Percentiles rank a stretch among this genome's conserved stretches.
Evolutionary conservation across 2,797 vertebrate genomes (phyloP).

Genomic region (Melanotaenia trifasciata): DNA sequence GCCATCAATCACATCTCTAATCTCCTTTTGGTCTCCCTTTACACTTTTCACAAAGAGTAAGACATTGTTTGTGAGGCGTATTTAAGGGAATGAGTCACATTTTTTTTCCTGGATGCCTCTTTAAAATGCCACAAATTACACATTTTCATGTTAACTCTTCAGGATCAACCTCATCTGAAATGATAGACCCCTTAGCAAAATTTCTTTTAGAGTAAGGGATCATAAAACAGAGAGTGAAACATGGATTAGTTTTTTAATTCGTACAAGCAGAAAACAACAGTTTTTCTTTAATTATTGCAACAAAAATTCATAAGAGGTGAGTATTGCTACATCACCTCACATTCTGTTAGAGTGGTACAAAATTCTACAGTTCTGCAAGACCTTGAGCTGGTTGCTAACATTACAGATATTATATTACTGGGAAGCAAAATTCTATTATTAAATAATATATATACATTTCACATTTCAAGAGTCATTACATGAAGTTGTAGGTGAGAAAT

Average conservation of each 20-base stretch:
- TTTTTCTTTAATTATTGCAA: no score
- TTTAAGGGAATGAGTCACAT: conserved; percentile 15
- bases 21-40: conserved; percentile 50
- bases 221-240: no score
- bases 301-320: no score
- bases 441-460: conserved; percentile 41
- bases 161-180: conserved; percentile 5
- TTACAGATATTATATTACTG: conserved; percentile 35
- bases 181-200: no score
- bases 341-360: not conserved
- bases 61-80: conserved; percentile 44
- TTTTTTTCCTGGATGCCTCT: conserved; percentile 8
- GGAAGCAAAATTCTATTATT: conserved; percentile 40
- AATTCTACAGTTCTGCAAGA: no score
- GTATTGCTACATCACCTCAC: no score
- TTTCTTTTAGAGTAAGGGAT: no score
- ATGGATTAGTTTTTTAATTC: no score
- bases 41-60: conserved; percentile 44
- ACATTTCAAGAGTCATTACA: conserved; percentile 37
- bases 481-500: conserved; percentile 18
- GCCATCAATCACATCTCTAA: conserved; percentile 68
- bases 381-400: conserved; percentile 15
- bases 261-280: no score
- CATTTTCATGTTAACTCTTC: conserved; percentile 1
- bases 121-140: conserved; percentile 23